Base-by-base conservation (phyloP, 2,113 vertebrate species). In the Mesoclemmys tuberculata region DNA sequence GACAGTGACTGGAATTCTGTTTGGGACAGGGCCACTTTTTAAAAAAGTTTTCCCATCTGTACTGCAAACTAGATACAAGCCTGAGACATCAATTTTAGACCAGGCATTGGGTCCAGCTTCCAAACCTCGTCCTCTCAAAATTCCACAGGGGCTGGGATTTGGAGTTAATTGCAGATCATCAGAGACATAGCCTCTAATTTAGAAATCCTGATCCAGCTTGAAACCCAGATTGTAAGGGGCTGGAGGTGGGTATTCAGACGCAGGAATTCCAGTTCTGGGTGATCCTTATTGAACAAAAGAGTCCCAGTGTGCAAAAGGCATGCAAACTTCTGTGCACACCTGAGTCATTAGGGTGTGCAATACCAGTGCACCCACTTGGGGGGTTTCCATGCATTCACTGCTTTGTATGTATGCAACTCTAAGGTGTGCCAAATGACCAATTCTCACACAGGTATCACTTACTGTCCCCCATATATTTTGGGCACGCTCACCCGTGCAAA, bases 381-480 rank as follows among this genome's bases (percentile, higher is more conserved):
- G 78, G 1, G 44, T 29, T 55, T 48, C 41, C 80, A 35, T 10
- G 35, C 9, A 26, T 27, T 19, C 8, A 0, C 26, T 35, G 0
- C 35, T 95, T 49, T 29, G 1, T 0, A 0, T 0, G 44, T 80
- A n/a, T 35, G 11, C 58, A 54, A 82, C 64, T 79, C 5, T 24
- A 41, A 85, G n/a, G 31, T 31, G 58, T 31, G 58, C 58, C 31
- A 31, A 61, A 58, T 58, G 26, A 58, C 55, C 29, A 31, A 31
- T 61, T 35, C 68, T 55, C 1, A 4, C 38, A 6, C 1, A 0
- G 0, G n/a, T 29, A 55, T 48, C 74, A 46, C 27, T 35, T 38
- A 41, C 21, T 71, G 38, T 4, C 21, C 19, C n/a, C 19, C n/a
- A 38, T 71, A n/a, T 38, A 19, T 71, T 22, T 22, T 71, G 29